phyloP scores from a whole-genome alignment of 2,797 vertebrate species.

The Capromys pilorides region DNA sequence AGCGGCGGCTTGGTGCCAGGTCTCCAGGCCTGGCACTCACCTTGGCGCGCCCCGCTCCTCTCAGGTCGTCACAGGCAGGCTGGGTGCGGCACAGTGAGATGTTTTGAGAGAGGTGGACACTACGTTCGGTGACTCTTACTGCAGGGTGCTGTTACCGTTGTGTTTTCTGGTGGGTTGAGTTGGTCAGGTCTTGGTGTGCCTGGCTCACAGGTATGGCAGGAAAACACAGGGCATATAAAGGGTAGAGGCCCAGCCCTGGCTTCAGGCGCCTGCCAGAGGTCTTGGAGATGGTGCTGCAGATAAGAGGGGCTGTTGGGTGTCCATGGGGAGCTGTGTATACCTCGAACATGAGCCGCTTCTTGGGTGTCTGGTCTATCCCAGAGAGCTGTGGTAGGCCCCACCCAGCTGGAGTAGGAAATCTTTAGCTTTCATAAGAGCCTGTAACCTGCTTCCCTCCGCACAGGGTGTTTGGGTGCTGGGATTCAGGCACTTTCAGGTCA shows the following conservation, averaged over 20 bases:
- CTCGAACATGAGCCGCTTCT: fast-evolving
- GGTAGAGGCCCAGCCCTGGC: not conserved
- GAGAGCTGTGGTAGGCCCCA: not conserved
- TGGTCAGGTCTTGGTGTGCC: not conserved
- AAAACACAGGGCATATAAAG: not conserved
- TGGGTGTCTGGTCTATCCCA: too few relatives aligned
- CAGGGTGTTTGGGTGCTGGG: not conserved
- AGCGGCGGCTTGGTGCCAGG: not conserved
- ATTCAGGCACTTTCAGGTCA: not conserved
- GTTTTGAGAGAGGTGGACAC: not conserved
- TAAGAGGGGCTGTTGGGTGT: fast-evolving
- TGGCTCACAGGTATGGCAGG: not conserved
- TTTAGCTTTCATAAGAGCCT: not conserved
- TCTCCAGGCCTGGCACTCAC: fast-evolving
- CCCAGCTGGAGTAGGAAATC: not conserved
- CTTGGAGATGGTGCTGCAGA: too few relatives aligned
- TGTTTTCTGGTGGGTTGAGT: not conserved
- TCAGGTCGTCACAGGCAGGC: not conserved
- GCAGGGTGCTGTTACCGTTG: not conserved
- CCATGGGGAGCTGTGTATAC: fast-evolving
- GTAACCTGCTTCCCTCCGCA: not conserved
- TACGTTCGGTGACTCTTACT: not conserved
- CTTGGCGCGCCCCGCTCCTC: too few relatives aligned
- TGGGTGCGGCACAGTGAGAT: not conserved
- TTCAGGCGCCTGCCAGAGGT: too few relatives aligned